Evolutionary conservation across 2,888 invertebrate genomes (phyloP).

Genomic region (Meiosimyza decipiens): DNA sequence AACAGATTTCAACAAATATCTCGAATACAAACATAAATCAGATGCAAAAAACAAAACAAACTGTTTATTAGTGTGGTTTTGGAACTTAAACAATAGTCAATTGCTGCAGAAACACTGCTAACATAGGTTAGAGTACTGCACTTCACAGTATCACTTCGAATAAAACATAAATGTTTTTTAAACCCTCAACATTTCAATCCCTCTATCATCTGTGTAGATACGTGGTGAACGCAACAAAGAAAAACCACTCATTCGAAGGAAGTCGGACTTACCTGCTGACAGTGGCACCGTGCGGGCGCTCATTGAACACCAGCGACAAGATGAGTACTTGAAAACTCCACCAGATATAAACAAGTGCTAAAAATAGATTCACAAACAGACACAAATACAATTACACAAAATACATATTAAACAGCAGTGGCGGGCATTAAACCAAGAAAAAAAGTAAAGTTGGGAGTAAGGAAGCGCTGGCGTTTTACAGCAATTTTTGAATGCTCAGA

Average conservation of each 20-base stretch:
- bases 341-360: constrained; percentile 90
- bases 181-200: neutral
- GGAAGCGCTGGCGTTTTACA: constrained; percentile 40
- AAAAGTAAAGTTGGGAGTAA: constrained; percentile 36
- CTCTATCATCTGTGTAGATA: constrained; percentile 30
- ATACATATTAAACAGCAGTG: neutral
- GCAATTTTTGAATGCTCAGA: constrained; percentile 16
- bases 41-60: too few species aligned
- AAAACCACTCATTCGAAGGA: constrained; percentile 91
- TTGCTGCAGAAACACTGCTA: too few species aligned
- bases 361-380: constrained; percentile 59
- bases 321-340: constrained; percentile 87
- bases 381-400: constrained; percentile 6
- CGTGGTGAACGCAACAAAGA: constrained; percentile 73
- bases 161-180: neutral
- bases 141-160: neutral
- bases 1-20: too few species aligned
- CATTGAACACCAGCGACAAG: constrained; percentile 91
- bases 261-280: constrained; percentile 96
- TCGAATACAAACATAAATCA: too few species aligned
- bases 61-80: too few species aligned
- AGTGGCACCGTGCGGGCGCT: constrained; percentile 90
- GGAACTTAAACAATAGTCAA: too few species aligned
- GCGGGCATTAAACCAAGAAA: constrained; percentile 10
- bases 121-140: too few species aligned